Base-by-base conservation (phyloP, 92 coral and sea anemone species). In the Pocillopora grandis region DNA sequence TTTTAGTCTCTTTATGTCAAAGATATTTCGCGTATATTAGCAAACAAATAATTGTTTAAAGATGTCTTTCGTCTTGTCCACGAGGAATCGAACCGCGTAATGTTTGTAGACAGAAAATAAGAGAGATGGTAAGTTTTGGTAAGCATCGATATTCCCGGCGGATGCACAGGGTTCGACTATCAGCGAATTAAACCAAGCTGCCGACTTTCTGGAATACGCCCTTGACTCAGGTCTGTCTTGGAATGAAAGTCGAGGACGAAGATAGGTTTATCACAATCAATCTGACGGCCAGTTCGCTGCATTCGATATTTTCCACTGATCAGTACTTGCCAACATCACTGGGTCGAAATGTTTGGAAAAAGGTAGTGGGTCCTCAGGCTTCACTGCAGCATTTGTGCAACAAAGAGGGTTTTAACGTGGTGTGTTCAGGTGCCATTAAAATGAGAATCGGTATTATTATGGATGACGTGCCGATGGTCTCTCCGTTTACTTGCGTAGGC, bases 361-460 rank as follows among this genome's bases (percentile, higher is more conserved):
- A 55, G 65, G 64, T 80, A 15, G 62, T 73, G 61, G 82, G 82
- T 68, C 9, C 23, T 31, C 48, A 67, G 58, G 27, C 77, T 3
- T 65, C 70, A 23, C 77, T 87, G 2, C 70, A 87, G 21, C 70
- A 56, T 1, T 31, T 15, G 17, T 81, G 87, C 80, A 81, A 74
- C 90, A 74, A 33, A 3, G 90, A 87, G 48, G 90, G 90, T 23
- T 82, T 87, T 72, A 81, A 87, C 66, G 65, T 67, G 14, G 37
- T 23, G 33, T 64, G 78, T 33, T 27, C 27, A 27, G 27, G 27
- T 27, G 8, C n/a, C 66, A 9, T 8, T 18, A 56, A 58, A 67
- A 71, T 59, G 27, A 76, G 87, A 20, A 81, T 87, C 23, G 87
- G 87, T 55, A 63, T 87, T 21, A 17, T 75, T 2, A 78, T 52